Evolutionary conservation across 2,888 invertebrate genomes (phyloP).

Genomic region (Netelia melanura): DNA sequence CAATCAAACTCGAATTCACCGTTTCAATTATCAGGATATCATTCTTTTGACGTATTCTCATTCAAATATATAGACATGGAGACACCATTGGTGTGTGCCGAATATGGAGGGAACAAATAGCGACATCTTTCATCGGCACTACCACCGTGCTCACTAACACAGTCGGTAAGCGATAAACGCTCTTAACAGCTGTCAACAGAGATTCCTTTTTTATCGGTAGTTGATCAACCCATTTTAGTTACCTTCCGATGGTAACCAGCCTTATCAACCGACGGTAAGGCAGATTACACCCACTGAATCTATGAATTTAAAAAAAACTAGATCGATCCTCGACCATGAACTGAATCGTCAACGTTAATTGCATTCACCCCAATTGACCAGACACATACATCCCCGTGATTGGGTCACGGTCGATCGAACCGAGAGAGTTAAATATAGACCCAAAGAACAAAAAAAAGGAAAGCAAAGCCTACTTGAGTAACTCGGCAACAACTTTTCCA

Average conservation of each 20-base stretch:
- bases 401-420: background rate
- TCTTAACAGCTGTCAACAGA: background rate
- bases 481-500: slow-evolving; percentile 46
- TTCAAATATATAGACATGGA: background rate
- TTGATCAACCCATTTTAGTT: background rate
- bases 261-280: background rate
- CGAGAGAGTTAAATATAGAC: background rate
- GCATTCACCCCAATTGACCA: slow-evolving; percentile 41
- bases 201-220: background rate
- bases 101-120: background rate
- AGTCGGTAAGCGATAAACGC: slow-evolving; percentile 8
- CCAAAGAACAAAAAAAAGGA: background rate
- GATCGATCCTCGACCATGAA: slow-evolving; percentile 26
- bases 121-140: slow-evolving; percentile 31
- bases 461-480: slow-evolving; percentile 11
- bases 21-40: no score
- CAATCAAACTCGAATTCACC: background rate
- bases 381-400: background rate
- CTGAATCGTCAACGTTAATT: slow-evolving; percentile 7
- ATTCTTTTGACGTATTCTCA: background rate
- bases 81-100: background rate
- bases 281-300: background rate
- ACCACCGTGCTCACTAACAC: background rate
- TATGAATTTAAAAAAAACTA: background rate
- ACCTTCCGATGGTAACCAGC: background rate